Base-by-base conservation (phyloP, 2,888 invertebrate genomes). In the Amphimallon solstitiale region DNA sequence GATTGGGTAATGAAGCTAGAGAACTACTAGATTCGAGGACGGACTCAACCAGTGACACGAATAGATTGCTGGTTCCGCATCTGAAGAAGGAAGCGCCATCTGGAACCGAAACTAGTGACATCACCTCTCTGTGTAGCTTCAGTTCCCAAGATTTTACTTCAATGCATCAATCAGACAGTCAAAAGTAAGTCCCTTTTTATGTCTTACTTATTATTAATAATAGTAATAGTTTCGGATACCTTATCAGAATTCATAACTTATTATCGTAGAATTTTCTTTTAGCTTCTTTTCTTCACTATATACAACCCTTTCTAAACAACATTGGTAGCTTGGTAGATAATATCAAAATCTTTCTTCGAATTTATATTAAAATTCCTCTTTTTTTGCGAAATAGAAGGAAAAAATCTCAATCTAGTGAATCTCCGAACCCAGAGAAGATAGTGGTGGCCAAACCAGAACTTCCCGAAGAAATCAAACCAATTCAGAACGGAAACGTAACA, bases 81-180 rank as follows among this genome's bases (percentile, higher is more conserved):
- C 68, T 82, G 34, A 71, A 81, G 15, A 86, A 85, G 71, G 88
- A 88, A 48, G 85, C 85, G 17, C 85, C 87, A 21, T 88, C 88
- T 66, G 87, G 87, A 70, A 87, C 84, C 83, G 91, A 91, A 82
- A 90, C 90, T 12, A 90, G 90, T 69, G 91, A 91, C 74, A 86
- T 91, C 60, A 91, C 91, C 5, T 90, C 90, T 0, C 85, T 91
- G 35, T 90, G 90, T 79, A 91, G 90, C 72, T 84, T 90, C 2
- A 90, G 90, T 67, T 86, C 86, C 0, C 85, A 85, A 70, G 85
- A 86, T 60, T 84, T 84, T 38, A 82, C 84, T 9, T 85, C 86
- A 21, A 80, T 86, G 70, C 86, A 86, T 70, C 85, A 84, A 72
- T 83, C 84, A 2, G 86, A 86, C 70, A 86, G 86, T 66, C 81